A percentile compares a stretch with the other conserved stretches of the same genome.
phyloP scores from a whole-genome alignment of 2,888 invertebrate species.

The Sinhomidia bicolor region DNA sequence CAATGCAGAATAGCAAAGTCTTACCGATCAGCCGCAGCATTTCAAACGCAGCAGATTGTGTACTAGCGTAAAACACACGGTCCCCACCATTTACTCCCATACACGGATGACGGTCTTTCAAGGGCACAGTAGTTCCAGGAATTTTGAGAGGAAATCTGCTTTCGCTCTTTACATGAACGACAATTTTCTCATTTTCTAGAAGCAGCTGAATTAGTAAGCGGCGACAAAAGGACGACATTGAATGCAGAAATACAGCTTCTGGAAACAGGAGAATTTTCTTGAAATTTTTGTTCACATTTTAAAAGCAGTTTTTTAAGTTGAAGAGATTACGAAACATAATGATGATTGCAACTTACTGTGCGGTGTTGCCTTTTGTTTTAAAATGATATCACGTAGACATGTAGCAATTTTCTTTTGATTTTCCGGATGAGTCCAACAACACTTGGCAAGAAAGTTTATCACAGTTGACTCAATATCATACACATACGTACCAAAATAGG shows the following conservation, averaged over 20 bases:
- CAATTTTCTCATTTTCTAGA: slow-evolving; percentile 92
- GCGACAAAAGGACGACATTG: slow-evolving; percentile 93
- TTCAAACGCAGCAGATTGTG: slow-evolving; percentile 76
- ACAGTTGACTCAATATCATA: slow-evolving; percentile 87
- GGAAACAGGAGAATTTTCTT: slow-evolving; percentile 2
- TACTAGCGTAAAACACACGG: slow-evolving; percentile 76
- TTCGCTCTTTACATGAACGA: slow-evolving; percentile 86
- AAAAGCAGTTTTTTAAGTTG: no score
- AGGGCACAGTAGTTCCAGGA: slow-evolving; percentile 80
- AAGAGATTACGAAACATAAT: background rate
- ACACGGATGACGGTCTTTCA: slow-evolving; percentile 81
- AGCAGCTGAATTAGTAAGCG: slow-evolving; percentile 92
- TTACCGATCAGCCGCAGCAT: slow-evolving; percentile 77
- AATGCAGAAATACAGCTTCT: slow-evolving; percentile 83
- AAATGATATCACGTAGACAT: slow-evolving; percentile 89
- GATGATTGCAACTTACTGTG: slow-evolving; percentile 81
- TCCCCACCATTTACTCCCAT: slow-evolving; percentile 80
- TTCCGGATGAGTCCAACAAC: slow-evolving; percentile 91
- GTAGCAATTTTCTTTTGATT: slow-evolving; percentile 93
- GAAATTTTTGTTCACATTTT: background rate
- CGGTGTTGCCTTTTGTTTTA: slow-evolving; percentile 83
- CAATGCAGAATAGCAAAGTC: background rate
- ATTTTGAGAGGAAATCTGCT: slow-evolving; percentile 79
- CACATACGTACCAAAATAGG: slow-evolving; percentile 77
- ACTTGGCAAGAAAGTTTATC: slow-evolving; percentile 90